Conservation (phyloP, 2,888 invertebrate genomes). For the Balanococcus diminutus region DNA sequence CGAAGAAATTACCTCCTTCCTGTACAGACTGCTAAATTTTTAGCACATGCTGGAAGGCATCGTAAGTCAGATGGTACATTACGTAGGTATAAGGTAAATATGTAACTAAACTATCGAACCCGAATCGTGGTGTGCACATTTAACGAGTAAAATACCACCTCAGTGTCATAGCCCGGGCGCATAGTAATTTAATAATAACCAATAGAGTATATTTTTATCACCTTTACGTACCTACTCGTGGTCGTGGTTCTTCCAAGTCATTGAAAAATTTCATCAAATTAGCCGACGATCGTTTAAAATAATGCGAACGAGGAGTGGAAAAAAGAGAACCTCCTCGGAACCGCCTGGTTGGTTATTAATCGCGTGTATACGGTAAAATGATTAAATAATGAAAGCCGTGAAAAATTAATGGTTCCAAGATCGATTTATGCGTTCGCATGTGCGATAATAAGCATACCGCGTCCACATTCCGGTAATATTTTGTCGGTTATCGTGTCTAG, state of each 20-base stretch:
- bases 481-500: conserved; percentile 21
- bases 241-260: not conserved
- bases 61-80: not conserved
- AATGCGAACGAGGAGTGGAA: not conserved
- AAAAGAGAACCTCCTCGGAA: not conserved
- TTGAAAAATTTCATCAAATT: conserved; percentile 20
- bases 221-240: too few species aligned
- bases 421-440: conserved; percentile 32
- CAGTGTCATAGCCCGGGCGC: not conserved
- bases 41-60: not conserved
- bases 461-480: conserved; percentile 35
- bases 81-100: too few species aligned
- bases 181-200: not conserved
- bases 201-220: conserved; percentile 22
- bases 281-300: conserved; percentile 12
- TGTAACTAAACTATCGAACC: too few species aligned
- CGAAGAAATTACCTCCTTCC: not conserved
- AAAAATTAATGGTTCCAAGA: conserved; percentile 22
- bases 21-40: not conserved
- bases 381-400: conserved; percentile 26
- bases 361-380: conserved; percentile 16
- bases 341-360: conserved; percentile 8
- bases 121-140: too few species aligned
- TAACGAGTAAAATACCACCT: conserved; percentile 3
- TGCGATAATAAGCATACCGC: conserved; percentile 14